A percentile compares a stretch with the other conserved stretches of the same genome.
Evolutionary conservation across 2,888 invertebrate genomes (phyloP).

Genomic region (Athetis lepigone): DNA sequence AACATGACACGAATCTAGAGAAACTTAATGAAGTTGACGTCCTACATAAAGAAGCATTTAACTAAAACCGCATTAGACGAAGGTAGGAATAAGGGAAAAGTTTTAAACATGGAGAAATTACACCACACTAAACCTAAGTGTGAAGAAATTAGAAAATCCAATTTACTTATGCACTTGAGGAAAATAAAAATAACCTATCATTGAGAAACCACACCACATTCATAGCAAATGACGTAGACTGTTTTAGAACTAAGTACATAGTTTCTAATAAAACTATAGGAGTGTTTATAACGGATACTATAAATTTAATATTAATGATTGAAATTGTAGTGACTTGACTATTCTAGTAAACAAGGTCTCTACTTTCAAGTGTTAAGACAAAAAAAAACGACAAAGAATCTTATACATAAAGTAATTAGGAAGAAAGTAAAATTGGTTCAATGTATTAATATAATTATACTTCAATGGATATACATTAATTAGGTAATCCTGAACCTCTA

Average conservation of each 20-base stretch:
- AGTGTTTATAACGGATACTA: constrained; percentile 1
- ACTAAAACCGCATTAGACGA: constrained; percentile 53
- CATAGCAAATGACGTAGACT: constrained; percentile 16
- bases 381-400: neutral
- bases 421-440: neutral
- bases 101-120: constrained; percentile 50
- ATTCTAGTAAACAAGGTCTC: neutral
- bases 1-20: neutral
- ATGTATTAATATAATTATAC: too few relatives aligned
- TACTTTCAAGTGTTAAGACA: neutral
- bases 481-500: constrained; percentile 2
- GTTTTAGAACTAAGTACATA: constrained; percentile 29
- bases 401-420: neutral
- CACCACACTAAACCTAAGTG: constrained; percentile 41
- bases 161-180: constrained; percentile 45
- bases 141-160: constrained; percentile 56
- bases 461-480: neutral
- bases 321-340: neutral
- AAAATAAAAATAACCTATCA: constrained; percentile 36
- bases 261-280: constrained; percentile 25
- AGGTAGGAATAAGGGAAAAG: constrained; percentile 51
- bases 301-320: neutral
- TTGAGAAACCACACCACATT: constrained; percentile 34
- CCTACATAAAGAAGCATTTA: constrained; percentile 26
- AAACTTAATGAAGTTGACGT: constrained; percentile 7